A percentile compares a stretch with the other conserved stretches of the same genome.
Evolutionary conservation across 2,888 invertebrate species (phyloP).

Genomic region (Oasisia sp.): DNA sequence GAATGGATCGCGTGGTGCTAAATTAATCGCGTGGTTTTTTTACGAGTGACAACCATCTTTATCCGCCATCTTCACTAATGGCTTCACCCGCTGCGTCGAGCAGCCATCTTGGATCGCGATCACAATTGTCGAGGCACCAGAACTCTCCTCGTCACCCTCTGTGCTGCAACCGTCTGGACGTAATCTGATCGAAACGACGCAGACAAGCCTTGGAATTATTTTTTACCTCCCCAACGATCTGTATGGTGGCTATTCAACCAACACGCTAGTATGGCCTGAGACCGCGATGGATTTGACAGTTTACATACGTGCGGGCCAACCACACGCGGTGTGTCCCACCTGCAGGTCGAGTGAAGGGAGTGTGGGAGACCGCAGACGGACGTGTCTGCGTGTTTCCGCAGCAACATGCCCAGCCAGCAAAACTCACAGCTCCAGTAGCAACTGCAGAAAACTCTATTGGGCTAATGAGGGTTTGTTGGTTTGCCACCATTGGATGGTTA

Average conservation of each 20-base stretch:
- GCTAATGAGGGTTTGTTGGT: too few species aligned
- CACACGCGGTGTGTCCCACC: too few species aligned
- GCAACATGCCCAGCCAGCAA: too few species aligned
- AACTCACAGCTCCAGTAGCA: too few species aligned
- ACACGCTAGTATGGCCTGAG: background rate
- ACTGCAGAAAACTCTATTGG: too few species aligned
- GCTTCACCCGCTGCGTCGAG: background rate
- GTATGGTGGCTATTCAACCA: background rate
- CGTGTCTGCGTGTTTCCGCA: too few species aligned
- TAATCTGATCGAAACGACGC: background rate
- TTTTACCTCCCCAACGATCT: background rate
- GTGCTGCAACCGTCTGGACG: background rate
- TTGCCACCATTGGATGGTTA: too few species aligned
- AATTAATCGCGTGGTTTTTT: background rate
- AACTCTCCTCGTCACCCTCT: background rate
- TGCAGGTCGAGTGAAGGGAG: too few species aligned
- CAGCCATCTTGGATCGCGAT: background rate
- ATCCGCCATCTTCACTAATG: background rate
- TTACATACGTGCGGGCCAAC: background rate
- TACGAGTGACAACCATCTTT: background rate
- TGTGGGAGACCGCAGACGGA: too few species aligned
- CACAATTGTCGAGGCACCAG: background rate
- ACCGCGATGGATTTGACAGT: background rate
- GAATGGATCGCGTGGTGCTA: background rate
- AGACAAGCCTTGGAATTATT: background rate